Evolutionary conservation across 2,113 vertebrate species (phyloP), one percentile per base, ranked within the genome.

Genomic region (Glaucidium brasilianum): DNA sequence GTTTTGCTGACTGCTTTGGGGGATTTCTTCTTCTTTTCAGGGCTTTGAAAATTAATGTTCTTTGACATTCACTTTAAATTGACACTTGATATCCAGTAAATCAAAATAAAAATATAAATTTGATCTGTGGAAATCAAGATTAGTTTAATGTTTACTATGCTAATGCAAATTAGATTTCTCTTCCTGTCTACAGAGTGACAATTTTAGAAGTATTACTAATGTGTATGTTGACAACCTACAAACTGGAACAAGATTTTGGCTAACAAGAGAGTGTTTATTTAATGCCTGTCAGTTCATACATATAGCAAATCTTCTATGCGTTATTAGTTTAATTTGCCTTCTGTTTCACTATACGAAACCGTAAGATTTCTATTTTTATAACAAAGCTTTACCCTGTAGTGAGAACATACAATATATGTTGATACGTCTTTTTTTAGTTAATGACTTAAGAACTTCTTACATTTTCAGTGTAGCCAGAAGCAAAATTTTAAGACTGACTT

Each of bases 101-200:
- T 90, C 88, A 94, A 90, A 94, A 96, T 81, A 84, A 93, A 96
- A 97, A 77, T 73, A 90, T 47, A 56, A 90, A 93, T 92, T 66
- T 90, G 59, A 96, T 81, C 68, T 83, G 84, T 95, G 88, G 84
- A 94, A 97, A 88, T 94, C 56, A 60, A 94, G 96, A 72, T 76
- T 55, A 82, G 62, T 91, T 95, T 76, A 85, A 91, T 94, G 85
- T 86, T 95, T 84, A 62, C 91, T 91, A 64, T 91, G 62, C 39
- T 56, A 64, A 78, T 90, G 91, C 86, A 93, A 95, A 94, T 90
- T 67, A 68, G 80, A 88, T 92, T 97, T 92, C 59, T 77, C 58
- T 88, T 97, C 92, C 69, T 94, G 76, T 91, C 94, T 94, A 21
- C 39, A 60, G 87, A 87, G 76, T 63, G 91, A 78, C 58, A 72